phyloP scores from a whole-genome alignment of 2,113 vertebrate genomes.

The Gymnarchus niloticus region DNA sequence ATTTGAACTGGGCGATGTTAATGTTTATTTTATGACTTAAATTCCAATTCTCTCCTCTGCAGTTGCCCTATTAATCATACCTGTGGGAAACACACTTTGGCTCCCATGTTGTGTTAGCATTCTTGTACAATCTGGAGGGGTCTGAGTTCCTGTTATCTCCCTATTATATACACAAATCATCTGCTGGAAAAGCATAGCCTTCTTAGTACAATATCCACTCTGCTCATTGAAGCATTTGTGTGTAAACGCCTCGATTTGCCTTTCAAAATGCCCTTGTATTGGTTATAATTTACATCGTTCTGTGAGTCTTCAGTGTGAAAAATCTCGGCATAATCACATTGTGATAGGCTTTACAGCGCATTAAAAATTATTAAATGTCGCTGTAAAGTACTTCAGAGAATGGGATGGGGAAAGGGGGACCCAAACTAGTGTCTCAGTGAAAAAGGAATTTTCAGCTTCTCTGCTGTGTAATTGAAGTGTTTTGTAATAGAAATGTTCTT shows the following conservation, averaged over 20 bases:
- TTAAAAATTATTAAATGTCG: not conserved
- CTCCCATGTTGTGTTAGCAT: not conserved
- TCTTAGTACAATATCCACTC: no score
- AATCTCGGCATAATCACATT: not conserved
- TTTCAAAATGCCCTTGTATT: not conserved
- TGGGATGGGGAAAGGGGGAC: not conserved
- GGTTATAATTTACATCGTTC: not conserved
- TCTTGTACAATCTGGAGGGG: not conserved
- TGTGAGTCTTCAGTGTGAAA: not conserved
- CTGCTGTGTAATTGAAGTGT: no score
- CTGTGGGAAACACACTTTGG: not conserved
- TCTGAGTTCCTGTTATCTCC: not conserved
- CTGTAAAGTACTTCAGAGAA: not conserved
- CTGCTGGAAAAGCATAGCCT: no score
- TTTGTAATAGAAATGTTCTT: no score
- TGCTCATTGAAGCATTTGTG: not conserved
- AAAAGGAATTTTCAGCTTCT: not conserved
- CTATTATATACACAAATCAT: not conserved
- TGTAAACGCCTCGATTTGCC: not conserved
- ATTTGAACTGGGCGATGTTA: slow-evolving; percentile 14
- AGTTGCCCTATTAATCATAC: slow-evolving; percentile 18
- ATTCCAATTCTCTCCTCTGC: slow-evolving; percentile 21
- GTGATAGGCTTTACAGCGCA: not conserved
- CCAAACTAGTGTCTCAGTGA: not conserved
- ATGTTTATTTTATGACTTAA: slow-evolving; percentile 22